Evolutionary conservation across 2,113 vertebrate species (phyloP).

Genomic region (Probosciger aterrimus): DNA sequence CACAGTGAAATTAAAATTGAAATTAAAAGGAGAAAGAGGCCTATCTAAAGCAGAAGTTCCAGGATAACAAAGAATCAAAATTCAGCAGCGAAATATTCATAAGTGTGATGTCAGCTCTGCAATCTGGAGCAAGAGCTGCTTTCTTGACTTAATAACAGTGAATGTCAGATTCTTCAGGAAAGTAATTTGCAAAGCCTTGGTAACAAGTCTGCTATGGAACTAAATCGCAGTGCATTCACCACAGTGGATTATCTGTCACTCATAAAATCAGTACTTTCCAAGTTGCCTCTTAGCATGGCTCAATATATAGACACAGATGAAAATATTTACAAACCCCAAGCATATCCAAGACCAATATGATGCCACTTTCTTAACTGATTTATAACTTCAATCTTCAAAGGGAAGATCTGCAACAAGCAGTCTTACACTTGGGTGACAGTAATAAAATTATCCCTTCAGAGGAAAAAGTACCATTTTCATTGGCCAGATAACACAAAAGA

Average conservation of each 20-base stretch:
- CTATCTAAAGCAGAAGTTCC: neutral
- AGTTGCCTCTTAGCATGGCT: neutral
- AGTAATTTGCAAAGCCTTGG: conserved; percentile 42
- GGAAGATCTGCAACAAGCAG: neutral
- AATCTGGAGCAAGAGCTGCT: conserved; percentile 9
- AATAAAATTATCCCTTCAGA: neutral
- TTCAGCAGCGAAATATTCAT: conserved; percentile 4
- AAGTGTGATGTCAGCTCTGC: neutral
- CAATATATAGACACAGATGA: neutral
- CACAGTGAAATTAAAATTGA: conserved; percentile 13
- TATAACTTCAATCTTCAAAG: neutral
- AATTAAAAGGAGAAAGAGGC: neutral
- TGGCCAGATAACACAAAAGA: neutral
- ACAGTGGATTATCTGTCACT: conserved; percentile 29
- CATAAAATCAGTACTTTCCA: neutral
- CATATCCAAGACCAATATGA: neutral
- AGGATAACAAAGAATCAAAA: conserved; percentile 8
- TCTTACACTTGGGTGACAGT: neutral
- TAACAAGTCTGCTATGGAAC: conserved; percentile 11
- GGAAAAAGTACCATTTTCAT: neutral
- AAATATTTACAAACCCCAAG: conserved; percentile 35
- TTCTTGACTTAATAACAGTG: conserved; percentile 43
- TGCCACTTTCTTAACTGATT: neutral
- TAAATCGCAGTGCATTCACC: neutral
- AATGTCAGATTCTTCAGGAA: conserved; percentile 41